These are phyloP conservation scores for Cyprinus carpio DNA, from an alignment of 2,113 vertebrate genomes.

Conservation along the genomic window DNA sequence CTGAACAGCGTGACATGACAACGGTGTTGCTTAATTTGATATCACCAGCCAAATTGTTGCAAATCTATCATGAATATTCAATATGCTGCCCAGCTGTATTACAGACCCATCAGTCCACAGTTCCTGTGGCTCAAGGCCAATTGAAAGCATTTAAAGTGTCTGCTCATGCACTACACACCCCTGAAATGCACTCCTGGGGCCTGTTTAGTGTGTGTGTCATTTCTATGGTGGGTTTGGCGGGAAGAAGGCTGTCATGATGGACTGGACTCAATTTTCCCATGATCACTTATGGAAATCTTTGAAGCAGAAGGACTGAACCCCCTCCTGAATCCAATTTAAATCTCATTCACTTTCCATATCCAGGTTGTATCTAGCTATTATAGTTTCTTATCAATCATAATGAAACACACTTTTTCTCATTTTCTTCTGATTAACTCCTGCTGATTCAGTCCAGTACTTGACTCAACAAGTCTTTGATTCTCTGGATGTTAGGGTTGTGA, in stretches of 20 bases:
- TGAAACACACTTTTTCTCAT: conserved; percentile 7
- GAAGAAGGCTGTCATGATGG: not conserved
- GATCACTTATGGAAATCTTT: conserved; percentile 34
- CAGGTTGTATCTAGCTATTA: conserved; percentile 2
- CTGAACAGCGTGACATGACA: too few relatives aligned
- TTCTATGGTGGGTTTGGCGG: conserved; percentile 8
- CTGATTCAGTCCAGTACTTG: not conserved
- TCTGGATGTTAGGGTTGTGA: conserved; percentile 3
- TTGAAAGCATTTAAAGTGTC: conserved; percentile 13
- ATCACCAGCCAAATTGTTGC: not conserved
- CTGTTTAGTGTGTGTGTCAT: not conserved
- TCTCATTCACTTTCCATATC: conserved; percentile 39
- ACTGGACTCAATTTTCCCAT: conserved; percentile 7
- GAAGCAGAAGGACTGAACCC: not conserved
- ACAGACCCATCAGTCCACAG: not conserved
- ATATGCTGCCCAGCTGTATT: not conserved
- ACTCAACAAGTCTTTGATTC: not conserved
- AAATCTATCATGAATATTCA: not conserved
- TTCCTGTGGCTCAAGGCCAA: conserved; percentile 13
- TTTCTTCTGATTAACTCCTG: not conserved
- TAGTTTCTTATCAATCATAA: conserved; percentile 23
- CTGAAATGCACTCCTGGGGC: not conserved
- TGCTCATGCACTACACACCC: not conserved
- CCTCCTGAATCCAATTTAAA: conserved; percentile 31
- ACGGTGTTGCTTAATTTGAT: conserved; percentile 5